phyloP scores from a whole-genome alignment of 2,113 vertebrate species.

The Capra hircus region DNA sequence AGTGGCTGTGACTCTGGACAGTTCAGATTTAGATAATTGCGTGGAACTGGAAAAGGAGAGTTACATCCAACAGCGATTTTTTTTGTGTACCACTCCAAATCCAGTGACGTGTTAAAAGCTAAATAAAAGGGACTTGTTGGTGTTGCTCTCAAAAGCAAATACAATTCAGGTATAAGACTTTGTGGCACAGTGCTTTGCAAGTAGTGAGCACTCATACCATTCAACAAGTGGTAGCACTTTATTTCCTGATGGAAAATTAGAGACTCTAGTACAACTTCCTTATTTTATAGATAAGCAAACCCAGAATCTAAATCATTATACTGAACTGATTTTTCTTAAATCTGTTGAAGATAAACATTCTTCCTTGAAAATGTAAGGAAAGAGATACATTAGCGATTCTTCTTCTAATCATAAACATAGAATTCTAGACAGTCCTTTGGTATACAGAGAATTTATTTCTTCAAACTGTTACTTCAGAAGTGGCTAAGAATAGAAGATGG shows the following conservation, averaged over 20 bases:
- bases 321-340: not conserved
- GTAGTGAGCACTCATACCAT: not conserved
- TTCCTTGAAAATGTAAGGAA: not conserved
- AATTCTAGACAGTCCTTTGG: not conserved
- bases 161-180: not conserved
- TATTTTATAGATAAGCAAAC: not conserved
- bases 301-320: not conserved
- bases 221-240: not conserved
- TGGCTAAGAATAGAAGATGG: not conserved
- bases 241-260: not conserved
- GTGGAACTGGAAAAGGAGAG: not conserved
- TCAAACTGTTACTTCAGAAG: constrained; percentile 23
- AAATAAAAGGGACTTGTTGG: not conserved
- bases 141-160: not conserved
- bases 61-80: not conserved
- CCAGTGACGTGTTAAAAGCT: not conserved
- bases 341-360: not conserved
- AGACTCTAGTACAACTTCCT: not conserved
- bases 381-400: not conserved
- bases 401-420: not conserved
- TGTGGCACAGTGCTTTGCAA: not conserved
- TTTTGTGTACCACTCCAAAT: not conserved
- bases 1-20: not conserved
- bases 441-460: not conserved
- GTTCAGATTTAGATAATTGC: not conserved